phyloP scores from a whole-genome alignment of 2,797 vertebrate genomes.

The Crenichthys baileyi region DNA sequence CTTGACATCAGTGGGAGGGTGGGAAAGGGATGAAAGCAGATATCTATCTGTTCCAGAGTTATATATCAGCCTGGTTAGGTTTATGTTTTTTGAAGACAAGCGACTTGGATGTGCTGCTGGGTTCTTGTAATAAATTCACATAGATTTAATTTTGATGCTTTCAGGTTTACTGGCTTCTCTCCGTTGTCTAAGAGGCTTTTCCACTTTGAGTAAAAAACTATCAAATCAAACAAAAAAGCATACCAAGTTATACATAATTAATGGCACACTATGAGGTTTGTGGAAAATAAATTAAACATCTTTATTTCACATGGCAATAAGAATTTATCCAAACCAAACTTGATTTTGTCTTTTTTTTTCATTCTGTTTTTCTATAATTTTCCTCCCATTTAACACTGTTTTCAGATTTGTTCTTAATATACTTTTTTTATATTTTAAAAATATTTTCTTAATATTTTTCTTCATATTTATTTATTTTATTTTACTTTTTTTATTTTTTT shows the following conservation, averaged over 20 bases:
- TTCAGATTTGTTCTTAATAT: neutral
- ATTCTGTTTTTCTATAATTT: neutral
- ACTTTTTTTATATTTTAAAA: neutral
- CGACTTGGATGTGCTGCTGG: neutral
- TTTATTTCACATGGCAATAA: neutral
- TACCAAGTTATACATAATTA: neutral
- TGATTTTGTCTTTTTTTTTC: neutral
- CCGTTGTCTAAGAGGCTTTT: neutral
- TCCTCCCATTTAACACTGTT: neutral
- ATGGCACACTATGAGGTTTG: neutral
- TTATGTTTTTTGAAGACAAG: slow-evolving; percentile 1
- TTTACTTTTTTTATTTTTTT: neutral
- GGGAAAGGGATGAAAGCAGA: slow-evolving; percentile 12
- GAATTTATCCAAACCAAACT: neutral
- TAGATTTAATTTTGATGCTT: neutral
- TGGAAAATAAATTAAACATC: neutral
- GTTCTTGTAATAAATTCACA: neutral
- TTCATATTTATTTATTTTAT: neutral
- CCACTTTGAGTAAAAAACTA: neutral
- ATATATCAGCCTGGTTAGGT: slow-evolving; percentile 24
- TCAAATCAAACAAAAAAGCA: neutral
- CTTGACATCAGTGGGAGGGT: slow-evolving; percentile 1
- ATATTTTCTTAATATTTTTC: neutral
- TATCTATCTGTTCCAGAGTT: slow-evolving; percentile 26
- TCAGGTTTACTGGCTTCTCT: neutral